phyloP scores from a whole-genome alignment of 64 coral and sea anemone species.

The Porites australiensis region DNA sequence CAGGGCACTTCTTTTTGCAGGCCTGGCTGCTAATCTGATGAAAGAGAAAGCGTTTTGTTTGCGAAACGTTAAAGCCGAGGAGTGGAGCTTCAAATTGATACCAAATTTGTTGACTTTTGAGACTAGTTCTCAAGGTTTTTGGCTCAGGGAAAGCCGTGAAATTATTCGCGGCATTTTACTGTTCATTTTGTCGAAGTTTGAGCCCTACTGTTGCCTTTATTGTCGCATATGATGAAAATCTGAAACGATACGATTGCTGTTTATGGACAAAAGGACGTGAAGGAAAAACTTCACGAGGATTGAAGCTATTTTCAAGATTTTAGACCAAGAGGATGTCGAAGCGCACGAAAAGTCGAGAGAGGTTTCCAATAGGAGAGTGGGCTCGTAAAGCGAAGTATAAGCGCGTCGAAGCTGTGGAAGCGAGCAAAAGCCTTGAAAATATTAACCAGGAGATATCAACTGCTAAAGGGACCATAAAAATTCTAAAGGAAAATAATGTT shows the following conservation, averaged over 20 bases:
- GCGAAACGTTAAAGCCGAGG: not conserved
- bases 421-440: slow-evolving; percentile 24
- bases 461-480: slow-evolving; percentile 5
- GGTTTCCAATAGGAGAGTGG: slow-evolving; percentile 62
- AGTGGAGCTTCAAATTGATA: slow-evolving; percentile 37
- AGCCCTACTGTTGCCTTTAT: not conserved
- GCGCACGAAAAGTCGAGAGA: slow-evolving; percentile 40
- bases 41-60: slow-evolving; percentile 9
- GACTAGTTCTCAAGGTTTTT: not conserved
- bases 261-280: not conserved
- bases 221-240: slow-evolving; percentile 21
- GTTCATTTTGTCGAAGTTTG: not conserved
- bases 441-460: not conserved
- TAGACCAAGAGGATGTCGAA: slow-evolving; percentile 23
- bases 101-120: slow-evolving; percentile 25
- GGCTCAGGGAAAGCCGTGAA: not conserved
- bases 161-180: not conserved
- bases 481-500: slow-evolving; percentile 42
- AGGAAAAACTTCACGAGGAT: slow-evolving; percentile 3
- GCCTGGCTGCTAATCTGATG: slow-evolving; percentile 44
- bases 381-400: slow-evolving; percentile 30
- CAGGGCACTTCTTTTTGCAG: not conserved
- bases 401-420: slow-evolving; percentile 27
- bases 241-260: slow-evolving; percentile 36
- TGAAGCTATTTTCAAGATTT: slow-evolving; percentile 27